A percentile compares a stretch with the other conserved stretches of the same genome.
Conservation (phyloP, 2,113 vertebrate genomes). For the Pterocles burchelli region DNA sequence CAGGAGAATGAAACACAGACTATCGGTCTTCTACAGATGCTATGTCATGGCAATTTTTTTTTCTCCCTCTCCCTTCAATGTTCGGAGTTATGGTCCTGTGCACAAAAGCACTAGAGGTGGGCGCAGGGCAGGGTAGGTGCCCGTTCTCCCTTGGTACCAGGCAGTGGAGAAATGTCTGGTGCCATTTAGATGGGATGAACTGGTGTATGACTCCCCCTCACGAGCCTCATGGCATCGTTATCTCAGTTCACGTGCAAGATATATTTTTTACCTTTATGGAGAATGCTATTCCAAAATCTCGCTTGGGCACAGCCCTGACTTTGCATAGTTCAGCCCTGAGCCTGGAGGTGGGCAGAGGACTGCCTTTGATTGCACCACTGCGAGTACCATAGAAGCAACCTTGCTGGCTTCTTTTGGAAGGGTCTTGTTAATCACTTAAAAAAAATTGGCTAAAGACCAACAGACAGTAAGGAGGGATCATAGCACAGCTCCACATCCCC, state of each 20-base stretch:
- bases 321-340: background rate
- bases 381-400: background rate
- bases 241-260: background rate
- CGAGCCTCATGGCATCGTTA: background rate
- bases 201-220: background rate
- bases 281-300: background rate
- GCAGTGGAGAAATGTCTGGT: background rate
- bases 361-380: background rate
- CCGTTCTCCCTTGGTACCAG: background rate
- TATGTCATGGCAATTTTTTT: background rate
- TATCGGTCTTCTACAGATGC: background rate
- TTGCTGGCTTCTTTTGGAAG: background rate
- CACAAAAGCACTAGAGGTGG: background rate
- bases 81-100: background rate
- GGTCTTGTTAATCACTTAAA: background rate
- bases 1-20: background rate
- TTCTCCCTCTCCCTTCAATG: rapidly evolving
- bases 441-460: background rate
- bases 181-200: background rate
- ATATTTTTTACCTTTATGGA: background rate
- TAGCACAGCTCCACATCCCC: background rate
- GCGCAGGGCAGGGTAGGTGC: background rate
- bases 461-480: background rate
- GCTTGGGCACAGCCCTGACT: background rate
- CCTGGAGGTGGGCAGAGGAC: background rate